Percentiles rank a stretch among this genome's conserved stretches.
phyloP scores from a whole-genome alignment of 2,888 invertebrate species.

The Chrysina gloriosa region DNA sequence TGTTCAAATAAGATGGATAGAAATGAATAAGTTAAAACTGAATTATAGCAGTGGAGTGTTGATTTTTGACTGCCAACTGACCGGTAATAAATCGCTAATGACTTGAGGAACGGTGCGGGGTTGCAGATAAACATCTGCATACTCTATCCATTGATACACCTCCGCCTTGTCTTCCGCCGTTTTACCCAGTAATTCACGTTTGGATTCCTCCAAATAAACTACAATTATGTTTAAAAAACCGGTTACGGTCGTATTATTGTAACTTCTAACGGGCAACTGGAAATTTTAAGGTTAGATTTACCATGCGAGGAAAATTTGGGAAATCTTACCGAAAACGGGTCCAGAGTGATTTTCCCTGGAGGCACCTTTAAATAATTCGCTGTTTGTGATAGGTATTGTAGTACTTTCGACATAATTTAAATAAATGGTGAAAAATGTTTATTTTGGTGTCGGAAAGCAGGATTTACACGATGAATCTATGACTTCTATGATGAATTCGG shows the following conservation, averaged over 20 bases:
- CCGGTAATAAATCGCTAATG: constrained; percentile 53
- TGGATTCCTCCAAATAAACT: constrained; percentile 54
- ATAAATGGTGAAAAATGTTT: too few relatives aligned
- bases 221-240: constrained; percentile 59
- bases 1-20: too few relatives aligned
- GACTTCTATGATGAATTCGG: too few relatives aligned
- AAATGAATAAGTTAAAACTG: too few relatives aligned
- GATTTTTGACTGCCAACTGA: too few relatives aligned
- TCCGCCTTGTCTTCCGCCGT: constrained; percentile 55
- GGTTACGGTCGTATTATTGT: constrained; percentile 51
- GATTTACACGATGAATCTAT: too few relatives aligned
- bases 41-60: too few relatives aligned
- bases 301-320: background rate
- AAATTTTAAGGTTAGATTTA: constrained; percentile 24
- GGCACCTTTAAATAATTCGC: constrained; percentile 50
- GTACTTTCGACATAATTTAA: too few relatives aligned
- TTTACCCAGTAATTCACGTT: constrained; percentile 46
- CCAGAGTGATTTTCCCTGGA: constrained; percentile 50
- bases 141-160: constrained; percentile 62
- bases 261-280: constrained; percentile 52
- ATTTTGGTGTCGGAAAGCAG: too few relatives aligned
- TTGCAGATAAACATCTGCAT: constrained; percentile 56
- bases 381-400: constrained; percentile 50
- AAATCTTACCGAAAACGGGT: constrained; percentile 47
- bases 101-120: constrained; percentile 41